Conservation (phyloP, 2,888 invertebrate species). For the Ophonus ardosiacus region DNA sequence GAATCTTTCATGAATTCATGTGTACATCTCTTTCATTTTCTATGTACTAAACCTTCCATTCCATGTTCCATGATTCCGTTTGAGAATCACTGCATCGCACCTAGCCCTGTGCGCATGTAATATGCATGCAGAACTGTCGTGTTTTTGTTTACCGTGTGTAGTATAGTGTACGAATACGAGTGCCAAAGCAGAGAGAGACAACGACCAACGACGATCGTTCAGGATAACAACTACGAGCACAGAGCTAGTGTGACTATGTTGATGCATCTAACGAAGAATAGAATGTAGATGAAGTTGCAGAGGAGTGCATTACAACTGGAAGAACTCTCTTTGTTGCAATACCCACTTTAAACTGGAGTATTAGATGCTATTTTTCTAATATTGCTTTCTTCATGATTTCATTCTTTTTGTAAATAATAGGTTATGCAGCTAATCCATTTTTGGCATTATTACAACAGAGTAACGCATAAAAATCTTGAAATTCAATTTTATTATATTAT, state of each 20-base stretch:
- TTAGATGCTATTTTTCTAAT: too few species aligned
- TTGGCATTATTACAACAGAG: too few species aligned
- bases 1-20: not conserved
- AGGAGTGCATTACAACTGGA: not conserved
- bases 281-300: not conserved
- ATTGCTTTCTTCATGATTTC: too few species aligned
- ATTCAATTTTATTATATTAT: too few species aligned
- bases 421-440: too few species aligned
- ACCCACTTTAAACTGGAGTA: too few species aligned
- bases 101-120: constrained; percentile 44
- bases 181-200: constrained; percentile 7
- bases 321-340: too few species aligned
- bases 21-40: not conserved
- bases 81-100: constrained; percentile 35
- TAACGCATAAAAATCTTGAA: too few species aligned
- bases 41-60: not conserved
- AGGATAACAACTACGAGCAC: constrained; percentile 12
- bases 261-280: not conserved
- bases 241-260: not conserved
- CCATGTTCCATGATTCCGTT: not conserved
- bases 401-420: too few species aligned
- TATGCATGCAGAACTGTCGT: constrained; percentile 53
- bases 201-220: constrained; percentile 24
- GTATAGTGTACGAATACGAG: not conserved
- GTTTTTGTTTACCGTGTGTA: constrained; percentile 52